Percentiles rank a stretch among this genome's conserved stretches.
Evolutionary conservation across 2,113 vertebrate genomes (phyloP).

Genomic region (Jaculus jaculus): DNA sequence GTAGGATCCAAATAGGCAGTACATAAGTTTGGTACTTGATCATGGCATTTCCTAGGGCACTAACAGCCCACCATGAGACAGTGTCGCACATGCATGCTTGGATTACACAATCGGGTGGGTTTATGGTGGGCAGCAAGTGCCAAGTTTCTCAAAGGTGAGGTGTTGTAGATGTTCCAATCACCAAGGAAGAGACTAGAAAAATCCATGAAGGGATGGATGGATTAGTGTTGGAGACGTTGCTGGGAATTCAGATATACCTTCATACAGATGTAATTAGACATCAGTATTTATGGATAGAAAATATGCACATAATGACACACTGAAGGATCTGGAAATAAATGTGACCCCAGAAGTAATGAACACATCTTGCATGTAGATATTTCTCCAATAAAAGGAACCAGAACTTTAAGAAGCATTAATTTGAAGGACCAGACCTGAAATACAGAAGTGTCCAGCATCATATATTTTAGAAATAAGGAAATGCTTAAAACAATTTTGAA

Average conservation of each 20-base stretch:
- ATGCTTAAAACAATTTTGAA: background rate
- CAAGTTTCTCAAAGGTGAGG: background rate
- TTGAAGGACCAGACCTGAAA: background rate
- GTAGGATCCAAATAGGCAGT: background rate
- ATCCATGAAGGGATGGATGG: background rate
- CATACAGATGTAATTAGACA: background rate
- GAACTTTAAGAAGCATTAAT: background rate
- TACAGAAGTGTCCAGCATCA: background rate
- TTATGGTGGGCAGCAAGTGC: fast-evolving
- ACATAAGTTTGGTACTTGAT: background rate
- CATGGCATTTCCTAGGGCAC: background rate
- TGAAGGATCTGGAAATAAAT: background rate
- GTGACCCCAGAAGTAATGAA: background rate
- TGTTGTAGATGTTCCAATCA: background rate
- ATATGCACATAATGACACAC: background rate
- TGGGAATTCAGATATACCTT: background rate
- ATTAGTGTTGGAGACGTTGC: background rate
- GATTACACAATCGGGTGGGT: background rate
- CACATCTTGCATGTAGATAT: background rate
- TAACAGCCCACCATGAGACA: background rate
- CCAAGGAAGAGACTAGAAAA: background rate
- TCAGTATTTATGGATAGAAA: background rate
- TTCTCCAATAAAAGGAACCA: background rate
- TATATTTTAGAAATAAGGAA: background rate
- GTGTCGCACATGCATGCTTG: background rate